Conservation (phyloP, 2,888 invertebrate genomes). For the Apotomis capreana region DNA sequence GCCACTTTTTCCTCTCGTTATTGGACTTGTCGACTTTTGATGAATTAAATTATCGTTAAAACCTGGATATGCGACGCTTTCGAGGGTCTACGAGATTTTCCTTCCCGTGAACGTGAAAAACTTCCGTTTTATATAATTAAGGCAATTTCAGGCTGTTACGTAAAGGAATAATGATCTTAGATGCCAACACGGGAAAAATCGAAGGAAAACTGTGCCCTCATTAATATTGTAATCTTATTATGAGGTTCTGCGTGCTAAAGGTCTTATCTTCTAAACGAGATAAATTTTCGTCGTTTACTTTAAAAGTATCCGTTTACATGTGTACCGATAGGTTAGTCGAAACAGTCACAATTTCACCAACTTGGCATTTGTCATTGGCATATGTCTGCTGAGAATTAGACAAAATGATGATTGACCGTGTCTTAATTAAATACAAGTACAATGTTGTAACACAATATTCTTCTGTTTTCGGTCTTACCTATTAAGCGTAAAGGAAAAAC, state of each 20-base stretch:
- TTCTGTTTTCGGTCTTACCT: no score
- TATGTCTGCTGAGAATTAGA: no score
- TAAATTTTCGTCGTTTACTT: slow-evolving; percentile 19
- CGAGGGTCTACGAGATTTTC: slow-evolving; percentile 8
- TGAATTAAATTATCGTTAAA: slow-evolving; percentile 19
- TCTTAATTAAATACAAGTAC: no score
- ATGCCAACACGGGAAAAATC: slow-evolving; percentile 4
- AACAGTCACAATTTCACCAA: background rate
- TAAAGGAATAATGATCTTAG: slow-evolving; percentile 14
- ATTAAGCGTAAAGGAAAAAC: no score
- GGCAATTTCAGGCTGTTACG: slow-evolving; percentile 17
- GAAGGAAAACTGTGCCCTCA: slow-evolving; percentile 10
- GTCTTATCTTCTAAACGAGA: slow-evolving; percentile 23
- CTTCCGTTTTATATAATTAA: slow-evolving; percentile 22
- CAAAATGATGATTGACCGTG: no score
- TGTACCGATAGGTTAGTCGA: slow-evolving; percentile 1
- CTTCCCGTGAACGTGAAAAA: background rate
- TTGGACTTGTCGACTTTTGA: slow-evolving; percentile 2
- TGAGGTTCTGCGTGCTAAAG: slow-evolving; percentile 13
- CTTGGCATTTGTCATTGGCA: no score
- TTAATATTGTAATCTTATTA: slow-evolving; percentile 28
- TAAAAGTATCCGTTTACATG: slow-evolving; percentile 22
- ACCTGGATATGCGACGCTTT: background rate
- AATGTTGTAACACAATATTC: no score
- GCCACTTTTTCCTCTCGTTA: slow-evolving; percentile 7